phyloP scores from a whole-genome alignment of 1,140 invertebrate species.

The Bombus confusus region DNA sequence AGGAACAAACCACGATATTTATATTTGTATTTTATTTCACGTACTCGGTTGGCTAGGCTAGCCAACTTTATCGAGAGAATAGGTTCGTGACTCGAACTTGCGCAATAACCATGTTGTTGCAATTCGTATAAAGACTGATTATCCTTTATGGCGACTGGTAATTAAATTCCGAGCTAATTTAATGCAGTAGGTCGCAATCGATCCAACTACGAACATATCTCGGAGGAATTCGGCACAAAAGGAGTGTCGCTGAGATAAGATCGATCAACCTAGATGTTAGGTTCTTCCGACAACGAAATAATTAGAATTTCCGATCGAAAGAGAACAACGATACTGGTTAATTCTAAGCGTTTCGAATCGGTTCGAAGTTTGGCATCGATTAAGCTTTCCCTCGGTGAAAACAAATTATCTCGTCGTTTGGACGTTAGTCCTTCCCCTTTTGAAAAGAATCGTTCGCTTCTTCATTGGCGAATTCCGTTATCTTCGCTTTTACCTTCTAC shows the following conservation, averaged over 20 bases:
- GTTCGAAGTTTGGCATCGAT: not conserved
- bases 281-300: conserved; percentile 31
- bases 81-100: not conserved
- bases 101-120: not conserved
- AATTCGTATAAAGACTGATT: conserved; percentile 50
- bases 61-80: not conserved
- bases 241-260: conserved; percentile 38
- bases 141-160: conserved; percentile 67
- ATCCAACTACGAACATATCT: conserved; percentile 46
- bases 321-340: not conserved
- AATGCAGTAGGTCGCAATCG: conserved; percentile 56
- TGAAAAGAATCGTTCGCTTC: not conserved
- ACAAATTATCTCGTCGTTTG: not conserved
- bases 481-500: not conserved
- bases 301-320: conserved; percentile 43
- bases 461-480: not conserved
- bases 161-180: conserved; percentile 66
- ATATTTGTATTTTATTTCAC: not conserved
- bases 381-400: not conserved
- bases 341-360: conserved; percentile 4
- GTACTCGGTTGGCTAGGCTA: not conserved
- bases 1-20: not conserved
- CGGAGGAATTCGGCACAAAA: conserved; percentile 20
- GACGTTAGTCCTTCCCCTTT: too few relatives aligned
- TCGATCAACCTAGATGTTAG: conserved; percentile 45